Evolutionary conservation across 2,888 invertebrate species (phyloP).

Genomic region (Auanema sp.): DNA sequence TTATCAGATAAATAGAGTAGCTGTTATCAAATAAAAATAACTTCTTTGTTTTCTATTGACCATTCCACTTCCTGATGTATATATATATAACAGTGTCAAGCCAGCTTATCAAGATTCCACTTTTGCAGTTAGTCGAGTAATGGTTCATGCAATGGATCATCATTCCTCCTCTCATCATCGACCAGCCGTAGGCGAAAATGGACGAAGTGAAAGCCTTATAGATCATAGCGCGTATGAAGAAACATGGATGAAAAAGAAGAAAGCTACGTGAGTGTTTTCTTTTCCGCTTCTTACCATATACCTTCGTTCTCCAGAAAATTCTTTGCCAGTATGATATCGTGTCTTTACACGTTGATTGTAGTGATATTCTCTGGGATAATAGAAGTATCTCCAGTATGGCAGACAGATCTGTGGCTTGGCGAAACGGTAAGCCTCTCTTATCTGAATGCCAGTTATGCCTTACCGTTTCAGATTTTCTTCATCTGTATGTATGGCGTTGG

Average conservation of each 20-base stretch:
- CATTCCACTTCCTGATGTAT: too few relatives aligned
- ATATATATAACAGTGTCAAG: too few relatives aligned
- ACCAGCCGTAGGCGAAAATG: too few relatives aligned
- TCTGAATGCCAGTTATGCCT: background rate
- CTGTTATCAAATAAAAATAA: too few relatives aligned
- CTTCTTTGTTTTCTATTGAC: too few relatives aligned
- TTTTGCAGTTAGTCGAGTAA: too few relatives aligned
- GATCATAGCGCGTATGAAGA: background rate
- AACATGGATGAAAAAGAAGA: background rate
- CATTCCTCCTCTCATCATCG: too few relatives aligned
- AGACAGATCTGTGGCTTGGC: slow-evolving; percentile 51
- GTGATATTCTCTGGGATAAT: slow-evolving; percentile 57
- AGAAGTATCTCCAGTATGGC: slow-evolving; percentile 58
- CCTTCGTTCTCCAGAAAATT: slow-evolving; percentile 34
- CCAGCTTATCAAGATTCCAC: too few relatives aligned
- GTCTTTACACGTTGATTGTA: slow-evolving; percentile 57
- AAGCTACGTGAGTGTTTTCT: slow-evolving; percentile 1
- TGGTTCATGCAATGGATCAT: too few relatives aligned
- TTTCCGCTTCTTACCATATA: slow-evolving; percentile 8
- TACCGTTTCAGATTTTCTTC: slow-evolving; percentile 54
- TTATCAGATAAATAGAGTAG: too few relatives aligned
- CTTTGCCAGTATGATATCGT: slow-evolving; percentile 55
- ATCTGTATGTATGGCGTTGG: slow-evolving; percentile 59
- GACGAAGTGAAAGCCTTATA: too few relatives aligned
- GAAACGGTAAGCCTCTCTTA: slow-evolving; percentile 46